Conservation (phyloP, 1,140 invertebrate genomes). For the Macrobrachium nipponense region DNA sequence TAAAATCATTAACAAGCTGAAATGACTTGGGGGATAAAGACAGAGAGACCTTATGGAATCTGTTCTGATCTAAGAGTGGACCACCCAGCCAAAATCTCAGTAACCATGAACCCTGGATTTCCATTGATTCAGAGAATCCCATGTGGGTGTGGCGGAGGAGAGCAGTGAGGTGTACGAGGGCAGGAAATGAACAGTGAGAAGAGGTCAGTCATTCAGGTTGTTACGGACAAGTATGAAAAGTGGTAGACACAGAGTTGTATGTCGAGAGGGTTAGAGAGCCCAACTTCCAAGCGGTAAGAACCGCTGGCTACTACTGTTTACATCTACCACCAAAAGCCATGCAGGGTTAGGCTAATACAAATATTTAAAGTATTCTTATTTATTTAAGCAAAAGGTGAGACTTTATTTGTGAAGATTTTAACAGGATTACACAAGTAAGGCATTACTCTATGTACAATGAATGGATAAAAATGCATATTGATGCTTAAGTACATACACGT, state of each 20-base stretch:
- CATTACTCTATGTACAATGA: conserved; percentile 1
- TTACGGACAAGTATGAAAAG: too few relatives aligned
- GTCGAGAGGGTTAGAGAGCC: not conserved
- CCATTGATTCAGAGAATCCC: too few relatives aligned
- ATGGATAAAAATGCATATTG: not conserved
- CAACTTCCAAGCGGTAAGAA: not conserved
- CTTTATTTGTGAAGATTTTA: conserved; percentile 18
- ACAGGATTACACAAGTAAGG: conserved; percentile 1
- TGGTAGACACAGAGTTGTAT: not conserved
- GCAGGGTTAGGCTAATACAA: conserved; percentile 46
- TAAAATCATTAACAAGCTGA: too few relatives aligned
- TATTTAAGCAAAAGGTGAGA: conserved; percentile 30
- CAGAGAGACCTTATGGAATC: too few relatives aligned
- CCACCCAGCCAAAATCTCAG: too few relatives aligned
- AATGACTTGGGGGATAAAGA: too few relatives aligned
- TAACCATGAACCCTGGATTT: too few relatives aligned
- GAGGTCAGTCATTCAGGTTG: too few relatives aligned
- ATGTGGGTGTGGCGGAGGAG: too few relatives aligned
- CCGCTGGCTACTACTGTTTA: conserved; percentile 14
- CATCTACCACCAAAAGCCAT: conserved; percentile 57
- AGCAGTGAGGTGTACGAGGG: too few relatives aligned
- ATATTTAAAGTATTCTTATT: conserved; percentile 37
- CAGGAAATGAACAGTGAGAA: too few relatives aligned
- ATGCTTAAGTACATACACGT: conserved; percentile 13
- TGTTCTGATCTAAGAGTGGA: too few relatives aligned